Percentiles rank a stretch among this genome's conserved stretches.
phyloP scores from a whole-genome alignment of 2,888 invertebrate genomes.

The Horisme vitalbata region DNA sequence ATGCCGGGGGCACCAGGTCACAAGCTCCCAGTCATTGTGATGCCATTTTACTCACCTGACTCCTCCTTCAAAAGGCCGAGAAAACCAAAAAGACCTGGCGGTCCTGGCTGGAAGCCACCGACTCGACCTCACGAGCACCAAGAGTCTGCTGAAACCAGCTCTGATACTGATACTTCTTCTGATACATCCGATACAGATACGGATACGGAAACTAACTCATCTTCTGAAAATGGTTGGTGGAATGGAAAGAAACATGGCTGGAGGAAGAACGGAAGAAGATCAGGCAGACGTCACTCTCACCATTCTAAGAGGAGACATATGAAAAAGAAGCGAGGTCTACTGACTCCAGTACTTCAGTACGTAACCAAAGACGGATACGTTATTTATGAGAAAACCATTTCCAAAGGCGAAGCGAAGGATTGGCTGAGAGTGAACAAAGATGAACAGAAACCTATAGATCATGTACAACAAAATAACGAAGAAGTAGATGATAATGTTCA shows the following conservation, averaged over 20 bases:
- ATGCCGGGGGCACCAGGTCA: conserved; percentile 45
- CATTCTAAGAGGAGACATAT: conserved; percentile 35
- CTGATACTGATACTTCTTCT: conserved; percentile 20
- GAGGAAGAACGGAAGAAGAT: conserved; percentile 36
- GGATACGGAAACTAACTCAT: conserved; percentile 31
- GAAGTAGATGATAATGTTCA: conserved; percentile 25
- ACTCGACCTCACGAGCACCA: conserved; percentile 17
- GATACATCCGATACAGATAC: conserved; percentile 37
- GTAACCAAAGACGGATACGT: conserved; percentile 74
- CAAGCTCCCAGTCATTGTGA: conserved; percentile 72
- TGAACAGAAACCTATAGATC: conserved; percentile 9
- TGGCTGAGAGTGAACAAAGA: conserved; percentile 54
- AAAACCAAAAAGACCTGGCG: conserved; percentile 5
- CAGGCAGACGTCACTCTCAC: conserved; percentile 26
- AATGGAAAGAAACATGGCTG: conserved; percentile 32
- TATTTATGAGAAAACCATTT: conserved; percentile 68
- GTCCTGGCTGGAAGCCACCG: conserved; percentile 4
- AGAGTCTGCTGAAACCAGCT: conserved; percentile 5
- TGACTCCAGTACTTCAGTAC: conserved; percentile 70
- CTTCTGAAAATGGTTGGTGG: conserved; percentile 51
- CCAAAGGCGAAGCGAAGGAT: conserved; percentile 63
- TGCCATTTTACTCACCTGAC: conserved; percentile 74
- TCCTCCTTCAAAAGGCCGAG: conserved; percentile 42
- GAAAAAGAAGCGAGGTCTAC: conserved; percentile 41
- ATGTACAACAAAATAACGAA: conserved; percentile 21